Evolutionary conservation across 2,113 vertebrate genomes (phyloP).

Genomic region (Lepus timidus): DNA sequence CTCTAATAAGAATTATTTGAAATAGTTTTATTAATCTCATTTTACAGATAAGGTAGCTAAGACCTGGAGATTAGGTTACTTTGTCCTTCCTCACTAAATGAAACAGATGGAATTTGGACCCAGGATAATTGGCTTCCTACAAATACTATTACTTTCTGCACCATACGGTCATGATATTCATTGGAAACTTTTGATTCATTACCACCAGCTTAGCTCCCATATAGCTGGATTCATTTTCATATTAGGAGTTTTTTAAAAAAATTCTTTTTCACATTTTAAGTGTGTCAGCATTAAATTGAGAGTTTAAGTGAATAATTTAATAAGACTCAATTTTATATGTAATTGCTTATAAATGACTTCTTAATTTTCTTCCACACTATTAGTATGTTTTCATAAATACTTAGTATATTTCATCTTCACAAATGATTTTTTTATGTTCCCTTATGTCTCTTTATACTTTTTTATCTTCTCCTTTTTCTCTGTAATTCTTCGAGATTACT

Average conservation of each 20-base stretch:
- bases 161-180: not conserved
- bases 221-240: not conserved
- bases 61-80: not conserved
- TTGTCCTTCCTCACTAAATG: not conserved
- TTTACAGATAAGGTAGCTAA: not conserved
- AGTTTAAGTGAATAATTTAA: not conserved
- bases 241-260: not conserved
- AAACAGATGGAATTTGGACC: not conserved
- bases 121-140: not conserved
- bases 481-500: not conserved
- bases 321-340: not conserved
- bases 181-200: not conserved
- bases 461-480: not conserved
- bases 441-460: not conserved
- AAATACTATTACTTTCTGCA: not conserved
- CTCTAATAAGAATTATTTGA: not conserved
- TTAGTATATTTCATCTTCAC: not conserved
- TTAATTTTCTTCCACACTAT: not conserved
- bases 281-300: not conserved
- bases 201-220: not conserved
- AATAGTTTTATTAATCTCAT: not conserved
- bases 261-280: not conserved
- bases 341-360: conserved; percentile 3
- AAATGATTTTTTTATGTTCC: not conserved
- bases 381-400: not conserved